These are phyloP conservation scores for Lepidocyrtoides sp. DNA, from an alignment of 2,888 invertebrate genomes.

Conservation along the genomic window DNA sequence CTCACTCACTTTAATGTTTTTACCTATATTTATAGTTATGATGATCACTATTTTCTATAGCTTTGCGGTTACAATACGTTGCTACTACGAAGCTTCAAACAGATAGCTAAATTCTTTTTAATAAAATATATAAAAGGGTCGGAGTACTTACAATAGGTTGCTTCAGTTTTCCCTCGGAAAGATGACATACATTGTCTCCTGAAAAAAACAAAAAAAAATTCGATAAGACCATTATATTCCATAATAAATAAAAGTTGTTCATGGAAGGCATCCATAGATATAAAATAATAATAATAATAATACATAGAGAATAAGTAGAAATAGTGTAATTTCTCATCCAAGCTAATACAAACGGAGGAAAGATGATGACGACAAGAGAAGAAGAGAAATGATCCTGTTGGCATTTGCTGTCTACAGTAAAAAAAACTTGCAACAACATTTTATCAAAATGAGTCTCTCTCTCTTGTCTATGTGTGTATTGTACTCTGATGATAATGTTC, in stretches of 20 bases:
- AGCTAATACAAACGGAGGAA: slow-evolving; percentile 30
- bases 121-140: no score
- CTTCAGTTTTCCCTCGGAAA: slow-evolving; percentile 3
- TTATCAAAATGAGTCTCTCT: slow-evolving; percentile 53
- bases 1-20: no score
- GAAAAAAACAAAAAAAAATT: slow-evolving; percentile 38
- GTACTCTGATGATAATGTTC: not conserved
- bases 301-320: not conserved
- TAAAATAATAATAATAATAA: not conserved
- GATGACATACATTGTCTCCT: slow-evolving; percentile 10
- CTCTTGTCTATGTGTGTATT: no score
- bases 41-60: not conserved
- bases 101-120: not conserved
- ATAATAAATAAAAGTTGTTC: no score
- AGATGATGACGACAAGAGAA: slow-evolving; percentile 63
- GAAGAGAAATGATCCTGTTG: slow-evolving; percentile 77
- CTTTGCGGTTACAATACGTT: no score
- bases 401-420: slow-evolving; percentile 68
- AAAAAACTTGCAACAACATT: slow-evolving; percentile 51
- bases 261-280: not conserved
- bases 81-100: no score
- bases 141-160: slow-evolving; percentile 38
- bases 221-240: slow-evolving; percentile 5
- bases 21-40: no score
- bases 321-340: slow-evolving; percentile 17